Evolutionary conservation across 2,888 invertebrate genomes (phyloP), one percentile per base, ranked within the genome.

Genomic region (Cephalotes varians): DNA sequence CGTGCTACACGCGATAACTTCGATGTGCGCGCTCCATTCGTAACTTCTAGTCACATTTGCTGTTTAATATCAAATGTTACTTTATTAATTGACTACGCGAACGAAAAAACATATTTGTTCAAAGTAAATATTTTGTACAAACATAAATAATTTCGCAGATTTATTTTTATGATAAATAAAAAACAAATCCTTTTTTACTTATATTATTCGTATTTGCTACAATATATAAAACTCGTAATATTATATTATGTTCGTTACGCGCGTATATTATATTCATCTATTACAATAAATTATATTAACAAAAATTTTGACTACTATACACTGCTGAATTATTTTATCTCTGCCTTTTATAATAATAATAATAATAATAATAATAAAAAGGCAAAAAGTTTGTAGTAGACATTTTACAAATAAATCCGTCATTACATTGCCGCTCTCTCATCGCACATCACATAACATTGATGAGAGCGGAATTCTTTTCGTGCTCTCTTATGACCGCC

Each of bases 61-160:
- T 25, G 12, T 71, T 79, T 79, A 79, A 79, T 56, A 31, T 77
- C 18, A 79, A 79, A 76, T 25, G 40, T 67, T 40, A 40, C 18
- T 65, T 76, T 65, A 40, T 76, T 47, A 74, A 44, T 47, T 47
- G 15, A 21, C 31, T 7, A 25, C 18, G 25, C 31, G n/a, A 21
- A 56, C 31, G 31, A 40, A 25, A 69, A 34, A 28, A 28, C 1
- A 34, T 69, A 69, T 69, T 34, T 49, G 67, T 37, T 25, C 3
- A 10, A 28, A 56, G 40, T 18, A 5, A 31, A 44, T 34, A 10
- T 77, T 64, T 69, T n/a, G 28, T 28, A n/a, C n/a, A n/a, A 54
- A 67, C n/a, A 5, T 51, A 25, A 40, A 54, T 44, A 56, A 69
- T 37, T 54, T 69, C 34, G 6, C 18, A 40, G 15, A 18, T 12